Evolutionary conservation across 2,888 invertebrate species (phyloP).

Genomic region (Sympetrum striolatum): DNA sequence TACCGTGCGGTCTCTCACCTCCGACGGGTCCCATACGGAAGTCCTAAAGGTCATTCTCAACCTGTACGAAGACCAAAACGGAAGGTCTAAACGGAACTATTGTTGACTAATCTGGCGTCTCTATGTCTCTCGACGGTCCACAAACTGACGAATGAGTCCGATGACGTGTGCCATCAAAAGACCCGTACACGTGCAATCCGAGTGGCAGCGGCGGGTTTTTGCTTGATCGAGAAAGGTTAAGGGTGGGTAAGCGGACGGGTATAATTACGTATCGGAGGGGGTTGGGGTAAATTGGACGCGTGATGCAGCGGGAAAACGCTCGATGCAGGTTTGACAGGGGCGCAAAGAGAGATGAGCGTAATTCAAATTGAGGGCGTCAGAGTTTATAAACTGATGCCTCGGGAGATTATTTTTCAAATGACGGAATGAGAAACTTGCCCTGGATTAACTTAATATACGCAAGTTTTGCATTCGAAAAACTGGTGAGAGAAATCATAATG

Average conservation of each 20-base stretch:
- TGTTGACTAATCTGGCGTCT: background rate
- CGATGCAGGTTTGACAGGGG: background rate
- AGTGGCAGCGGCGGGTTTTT: background rate
- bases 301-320: background rate
- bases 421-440: background rate
- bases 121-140: background rate
- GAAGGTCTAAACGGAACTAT: background rate
- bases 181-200: background rate
- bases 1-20: background rate
- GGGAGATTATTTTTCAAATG: background rate
- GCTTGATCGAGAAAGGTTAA: background rate
- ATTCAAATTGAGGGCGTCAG: background rate
- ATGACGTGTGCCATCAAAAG: background rate
- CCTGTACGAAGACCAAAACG: background rate
- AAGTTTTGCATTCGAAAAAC: background rate
- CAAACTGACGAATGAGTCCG: background rate
- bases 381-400: background rate
- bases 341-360: constrained; percentile 3
- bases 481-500: background rate
- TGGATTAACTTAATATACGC: background rate
- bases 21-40: background rate
- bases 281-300: constrained; percentile 1
- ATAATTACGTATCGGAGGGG: background rate
- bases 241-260: background rate
- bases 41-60: background rate